Evolutionary conservation across 35 echinoderm and acorn worm species (phyloP).

Genomic region (Patiria miniata): DNA sequence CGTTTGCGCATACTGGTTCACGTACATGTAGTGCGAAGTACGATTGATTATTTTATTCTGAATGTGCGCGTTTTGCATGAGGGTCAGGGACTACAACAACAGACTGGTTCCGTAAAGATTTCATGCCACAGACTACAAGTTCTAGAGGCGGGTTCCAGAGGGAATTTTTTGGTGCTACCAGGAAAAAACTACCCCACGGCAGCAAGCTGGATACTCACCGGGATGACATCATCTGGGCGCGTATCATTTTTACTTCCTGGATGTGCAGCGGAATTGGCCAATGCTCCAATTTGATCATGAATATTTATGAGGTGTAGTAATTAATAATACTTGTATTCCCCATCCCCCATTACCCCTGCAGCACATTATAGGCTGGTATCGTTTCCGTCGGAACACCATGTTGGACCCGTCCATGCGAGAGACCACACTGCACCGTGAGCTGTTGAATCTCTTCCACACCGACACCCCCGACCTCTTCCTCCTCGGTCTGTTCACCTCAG

Average conservation of each 20-base stretch:
- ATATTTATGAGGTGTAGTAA: too few species aligned
- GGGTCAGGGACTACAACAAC: too few species aligned
- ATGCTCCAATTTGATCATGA: too few species aligned
- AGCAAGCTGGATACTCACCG: background rate
- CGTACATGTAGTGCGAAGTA: too few species aligned
- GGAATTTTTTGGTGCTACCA: background rate
- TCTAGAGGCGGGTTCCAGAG: background rate
- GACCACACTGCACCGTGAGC: slow-evolving; percentile 48
- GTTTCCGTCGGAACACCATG: slow-evolving; percentile 61
- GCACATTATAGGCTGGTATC: slow-evolving; percentile 81
- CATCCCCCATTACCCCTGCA: background rate
- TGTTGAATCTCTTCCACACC: slow-evolving; percentile 38
- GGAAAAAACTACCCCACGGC: background rate
- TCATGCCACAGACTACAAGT: background rate
- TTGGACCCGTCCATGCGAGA: slow-evolving; percentile 71
- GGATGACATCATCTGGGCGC: too few species aligned
- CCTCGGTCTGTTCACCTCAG: slow-evolving; percentile 73
- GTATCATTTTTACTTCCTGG: too few species aligned
- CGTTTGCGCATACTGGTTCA: too few species aligned
- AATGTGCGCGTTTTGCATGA: too few species aligned
- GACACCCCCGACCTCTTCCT: slow-evolving; percentile 54
- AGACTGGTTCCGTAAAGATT: too few species aligned
- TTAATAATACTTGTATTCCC: too few species aligned
- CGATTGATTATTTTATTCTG: too few species aligned
- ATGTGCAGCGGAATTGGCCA: too few species aligned